Percentiles rank a stretch among this genome's conserved stretches.
These are phyloP conservation scores for Digitonthophagus gazella DNA, from an alignment of 2,888 invertebrate species.

Conservation along the genomic window DNA sequence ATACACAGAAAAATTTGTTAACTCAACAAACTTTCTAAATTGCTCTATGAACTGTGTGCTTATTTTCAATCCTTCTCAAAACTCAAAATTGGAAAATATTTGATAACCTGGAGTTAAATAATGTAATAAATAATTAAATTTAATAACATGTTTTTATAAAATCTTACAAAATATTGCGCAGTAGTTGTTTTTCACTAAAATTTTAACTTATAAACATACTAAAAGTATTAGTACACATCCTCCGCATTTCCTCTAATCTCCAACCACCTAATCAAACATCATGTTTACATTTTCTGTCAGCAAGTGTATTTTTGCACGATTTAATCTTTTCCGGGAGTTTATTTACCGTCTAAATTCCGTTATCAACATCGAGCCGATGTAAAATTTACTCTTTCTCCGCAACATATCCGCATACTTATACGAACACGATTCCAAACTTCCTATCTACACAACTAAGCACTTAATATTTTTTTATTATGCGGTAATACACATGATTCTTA, in stretches of 20 bases:
- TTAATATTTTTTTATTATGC: conserved; percentile 23
- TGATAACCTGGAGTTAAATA: no score
- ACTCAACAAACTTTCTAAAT: no score
- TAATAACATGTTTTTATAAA: no score
- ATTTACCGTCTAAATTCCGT: neutral
- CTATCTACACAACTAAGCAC: conserved; percentile 32
- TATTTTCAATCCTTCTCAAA: no score
- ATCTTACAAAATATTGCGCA: no score
- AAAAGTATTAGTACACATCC: no score
- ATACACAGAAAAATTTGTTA: no score
- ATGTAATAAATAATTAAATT: no score
- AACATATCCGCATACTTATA: neutral
- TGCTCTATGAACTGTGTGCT: no score
- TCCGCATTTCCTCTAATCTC: neutral
- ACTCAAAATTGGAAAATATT: no score
- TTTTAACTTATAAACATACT: no score
- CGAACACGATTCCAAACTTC: neutral
- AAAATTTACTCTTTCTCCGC: conserved; percentile 8
- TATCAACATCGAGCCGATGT: conserved; percentile 1
- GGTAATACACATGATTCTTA: neutral
- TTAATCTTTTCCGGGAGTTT: neutral
- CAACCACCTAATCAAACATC: neutral
- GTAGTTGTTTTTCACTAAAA: no score
- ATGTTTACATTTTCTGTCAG: neutral
- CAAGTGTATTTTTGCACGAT: neutral